Conservation (phyloP, 2,888 invertebrate genomes). For the Xylophagus ater region DNA sequence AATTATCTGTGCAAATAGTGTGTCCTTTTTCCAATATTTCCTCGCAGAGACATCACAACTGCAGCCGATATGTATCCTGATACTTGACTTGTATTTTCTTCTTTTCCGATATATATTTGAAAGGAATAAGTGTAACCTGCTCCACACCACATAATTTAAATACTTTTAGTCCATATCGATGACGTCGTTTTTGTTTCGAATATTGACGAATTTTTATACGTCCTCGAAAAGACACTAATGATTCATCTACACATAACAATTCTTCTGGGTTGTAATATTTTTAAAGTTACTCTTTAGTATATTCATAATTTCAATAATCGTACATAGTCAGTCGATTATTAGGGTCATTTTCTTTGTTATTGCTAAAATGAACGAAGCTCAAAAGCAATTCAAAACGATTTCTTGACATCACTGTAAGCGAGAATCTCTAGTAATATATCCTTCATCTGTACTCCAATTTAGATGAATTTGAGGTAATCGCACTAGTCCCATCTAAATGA, state of each 20-base stretch:
- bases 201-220: slow-evolving; percentile 7
- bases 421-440: slow-evolving; percentile 8
- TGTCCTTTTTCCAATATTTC: slow-evolving; percentile 8
- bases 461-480: slow-evolving; percentile 11
- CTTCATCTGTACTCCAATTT: slow-evolving; percentile 9
- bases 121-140: slow-evolving; percentile 3
- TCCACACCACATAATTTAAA: slow-evolving; percentile 9
- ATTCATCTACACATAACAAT: slow-evolving; percentile 4
- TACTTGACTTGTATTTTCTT: slow-evolving; percentile 6
- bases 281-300: slow-evolving; percentile 8
- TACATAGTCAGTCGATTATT: slow-evolving; percentile 10
- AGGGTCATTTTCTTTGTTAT: slow-evolving; percentile 10
- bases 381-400: slow-evolving; percentile 7
- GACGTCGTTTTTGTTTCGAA: slow-evolving; percentile 10
- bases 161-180: slow-evolving; percentile 9
- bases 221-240: slow-evolving; percentile 6
- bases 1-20: slow-evolving; percentile 8
- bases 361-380: slow-evolving; percentile 9
- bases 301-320: slow-evolving; percentile 7
- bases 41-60: slow-evolving; percentile 8
- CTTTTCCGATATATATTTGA: slow-evolving; percentile 1
- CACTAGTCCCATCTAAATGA: too few species aligned
- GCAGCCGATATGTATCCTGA: slow-evolving; percentile 7
- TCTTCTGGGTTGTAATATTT: slow-evolving; percentile 8
- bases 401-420: slow-evolving; percentile 7